Percentiles rank a stretch among this genome's conserved stretches.
These are phyloP conservation scores for Sakesphorus luctuosus DNA, from an alignment of 2,113 vertebrate species.

Conservation along the genomic window DNA sequence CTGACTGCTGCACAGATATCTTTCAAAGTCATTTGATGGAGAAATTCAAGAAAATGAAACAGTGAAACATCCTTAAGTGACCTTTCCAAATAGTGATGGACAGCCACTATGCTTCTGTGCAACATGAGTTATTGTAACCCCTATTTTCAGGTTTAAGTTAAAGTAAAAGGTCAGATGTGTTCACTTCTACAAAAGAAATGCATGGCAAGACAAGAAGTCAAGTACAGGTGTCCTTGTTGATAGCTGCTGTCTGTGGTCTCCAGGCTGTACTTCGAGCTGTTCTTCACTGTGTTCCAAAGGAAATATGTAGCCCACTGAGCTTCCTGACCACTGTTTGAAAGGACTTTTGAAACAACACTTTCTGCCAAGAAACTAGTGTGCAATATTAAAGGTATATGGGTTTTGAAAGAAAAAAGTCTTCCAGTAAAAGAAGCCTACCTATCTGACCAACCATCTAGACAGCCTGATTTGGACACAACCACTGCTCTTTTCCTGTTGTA, in stretches of 20 bases:
- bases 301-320: fast-evolving
- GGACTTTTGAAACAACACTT: not conserved
- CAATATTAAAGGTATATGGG: not conserved
- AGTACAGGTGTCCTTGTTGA: not conserved
- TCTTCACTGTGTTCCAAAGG: not conserved
- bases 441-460: not conserved
- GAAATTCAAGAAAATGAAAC: not conserved
- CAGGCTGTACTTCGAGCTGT: fast-evolving
- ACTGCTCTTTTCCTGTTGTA: not conserved
- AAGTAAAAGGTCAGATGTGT: not conserved
- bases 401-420: not conserved
- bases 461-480: not conserved
- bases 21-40: conserved; percentile 1
- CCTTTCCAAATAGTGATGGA: not conserved
- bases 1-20: not conserved
- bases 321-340: not conserved
- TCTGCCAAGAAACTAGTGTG: not conserved
- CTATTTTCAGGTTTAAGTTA: not conserved
- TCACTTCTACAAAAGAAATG: not conserved
- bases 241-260: not conserved
- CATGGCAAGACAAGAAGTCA: not conserved
- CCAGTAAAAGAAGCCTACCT: not conserved
- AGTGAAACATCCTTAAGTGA: not conserved
- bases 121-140: not conserved
- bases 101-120: not conserved